Percentiles rank a stretch among this genome's conserved stretches.
Evolutionary conservation across 2,797 vertebrate species (phyloP).

Genomic region (Iguana delicatissima): DNA sequence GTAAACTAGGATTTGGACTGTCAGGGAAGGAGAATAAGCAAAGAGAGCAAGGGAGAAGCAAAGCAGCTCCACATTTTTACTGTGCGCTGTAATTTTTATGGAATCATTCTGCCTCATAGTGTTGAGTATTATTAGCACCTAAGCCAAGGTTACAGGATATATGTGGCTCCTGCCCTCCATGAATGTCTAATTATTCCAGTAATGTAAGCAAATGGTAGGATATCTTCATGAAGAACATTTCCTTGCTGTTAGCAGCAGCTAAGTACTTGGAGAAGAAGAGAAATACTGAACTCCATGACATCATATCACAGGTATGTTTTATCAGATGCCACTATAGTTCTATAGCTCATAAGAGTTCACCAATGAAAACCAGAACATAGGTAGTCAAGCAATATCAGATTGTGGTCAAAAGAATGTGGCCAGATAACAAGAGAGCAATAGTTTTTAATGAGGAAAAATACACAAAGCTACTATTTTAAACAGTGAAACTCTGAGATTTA

Average conservation of each 20-base stretch:
- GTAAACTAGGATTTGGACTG: background rate
- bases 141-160: background rate
- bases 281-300: background rate
- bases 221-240: background rate
- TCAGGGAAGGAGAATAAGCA: background rate
- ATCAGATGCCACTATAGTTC: too few species aligned
- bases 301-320: too few species aligned
- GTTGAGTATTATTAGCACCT: background rate
- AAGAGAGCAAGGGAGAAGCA: background rate
- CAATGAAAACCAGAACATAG: too few species aligned
- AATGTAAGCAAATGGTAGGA: background rate
- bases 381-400: too few species aligned
- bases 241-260: too few species aligned
- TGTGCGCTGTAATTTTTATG: too few species aligned
- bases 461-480: too few species aligned
- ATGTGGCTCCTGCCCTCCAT: background rate
- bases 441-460: too few species aligned
- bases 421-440: too few species aligned
- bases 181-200: background rate
- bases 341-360: too few species aligned
- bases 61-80: background rate
- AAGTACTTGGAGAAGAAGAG: background rate
- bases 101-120: background rate
- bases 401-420: too few species aligned
- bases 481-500: too few species aligned